Conservation (phyloP, 2,797 vertebrate genomes). For the Carduelis carduelis region DNA sequence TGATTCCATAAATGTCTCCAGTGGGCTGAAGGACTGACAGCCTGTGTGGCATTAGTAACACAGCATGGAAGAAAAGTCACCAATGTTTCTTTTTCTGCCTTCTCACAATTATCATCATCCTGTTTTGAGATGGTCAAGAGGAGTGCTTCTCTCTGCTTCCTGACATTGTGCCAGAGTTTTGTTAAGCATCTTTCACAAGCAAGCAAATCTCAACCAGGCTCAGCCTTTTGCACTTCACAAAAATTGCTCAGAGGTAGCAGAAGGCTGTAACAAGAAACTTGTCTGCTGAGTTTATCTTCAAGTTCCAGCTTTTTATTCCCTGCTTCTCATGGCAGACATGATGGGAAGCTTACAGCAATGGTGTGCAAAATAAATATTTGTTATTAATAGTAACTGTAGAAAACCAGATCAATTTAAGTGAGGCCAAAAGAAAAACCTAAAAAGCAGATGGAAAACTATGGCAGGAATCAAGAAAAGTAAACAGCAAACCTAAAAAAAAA, state of each 20-base stretch:
- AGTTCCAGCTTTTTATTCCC: not conserved
- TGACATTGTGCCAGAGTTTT: not conserved
- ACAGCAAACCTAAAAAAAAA: not conserved
- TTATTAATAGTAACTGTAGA: not conserved
- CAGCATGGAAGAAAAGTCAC: conserved; percentile 19
- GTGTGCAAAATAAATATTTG: not conserved
- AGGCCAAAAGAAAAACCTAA: not conserved
- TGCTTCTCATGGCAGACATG: not conserved
- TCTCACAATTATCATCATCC: not conserved
- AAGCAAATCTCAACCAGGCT: not conserved
- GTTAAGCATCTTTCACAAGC: not conserved
- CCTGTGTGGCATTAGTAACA: conserved; percentile 40
- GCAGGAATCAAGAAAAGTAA: not conserved
- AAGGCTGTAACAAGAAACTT: not conserved
- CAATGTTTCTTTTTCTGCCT: conserved; percentile 19
- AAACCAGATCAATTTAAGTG: not conserved
- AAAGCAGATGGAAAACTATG: not conserved
- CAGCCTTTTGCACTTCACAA: not conserved
- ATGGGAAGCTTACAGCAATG: not conserved
- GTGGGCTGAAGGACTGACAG: conserved; percentile 74
- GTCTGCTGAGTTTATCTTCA: not conserved
- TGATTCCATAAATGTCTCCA: conserved; percentile 83
- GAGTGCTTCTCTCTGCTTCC: not conserved
- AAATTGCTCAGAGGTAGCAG: not conserved
- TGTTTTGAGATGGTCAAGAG: not conserved